phyloP scores from a whole-genome alignment of 1,140 invertebrate species.

The Ostrea denselamellosa region DNA sequence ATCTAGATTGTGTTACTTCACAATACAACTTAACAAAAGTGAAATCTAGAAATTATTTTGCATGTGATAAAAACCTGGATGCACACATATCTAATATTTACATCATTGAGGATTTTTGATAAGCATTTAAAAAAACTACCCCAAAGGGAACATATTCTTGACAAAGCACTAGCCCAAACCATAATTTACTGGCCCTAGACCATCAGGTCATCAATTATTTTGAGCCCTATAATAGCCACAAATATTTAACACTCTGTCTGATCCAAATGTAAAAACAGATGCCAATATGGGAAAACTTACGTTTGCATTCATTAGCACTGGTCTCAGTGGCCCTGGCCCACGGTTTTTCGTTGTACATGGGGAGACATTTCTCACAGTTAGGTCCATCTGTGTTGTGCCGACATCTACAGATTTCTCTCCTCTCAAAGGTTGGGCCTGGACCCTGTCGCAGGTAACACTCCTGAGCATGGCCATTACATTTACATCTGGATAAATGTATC shows the following conservation, averaged over 20 bases:
- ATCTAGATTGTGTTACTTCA: no score
- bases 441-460: conserved; percentile 82
- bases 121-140: no score
- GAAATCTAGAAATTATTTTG: no score
- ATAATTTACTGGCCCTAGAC: no score
- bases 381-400: conserved; percentile 92
- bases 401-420: conserved; percentile 85
- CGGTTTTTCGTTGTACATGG: conserved; percentile 97
- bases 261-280: background rate
- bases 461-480: conserved; percentile 98
- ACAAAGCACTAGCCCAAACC: no score
- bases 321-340: conserved; percentile 92
- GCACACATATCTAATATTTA: no score
- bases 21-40: no score
- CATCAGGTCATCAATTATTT: no score
- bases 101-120: no score
- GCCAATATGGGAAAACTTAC: conserved; percentile 83
- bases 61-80: no score
- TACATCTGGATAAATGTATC: conserved; percentile 84
- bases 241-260: background rate
- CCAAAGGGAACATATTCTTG: no score
- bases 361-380: conserved; percentile 94
- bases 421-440: background rate
- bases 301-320: conserved; percentile 95
- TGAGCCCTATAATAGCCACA: no score